Evolutionary conservation across 2,113 vertebrate species (phyloP).

Genomic region (Aspidoscelis tigris): DNA sequence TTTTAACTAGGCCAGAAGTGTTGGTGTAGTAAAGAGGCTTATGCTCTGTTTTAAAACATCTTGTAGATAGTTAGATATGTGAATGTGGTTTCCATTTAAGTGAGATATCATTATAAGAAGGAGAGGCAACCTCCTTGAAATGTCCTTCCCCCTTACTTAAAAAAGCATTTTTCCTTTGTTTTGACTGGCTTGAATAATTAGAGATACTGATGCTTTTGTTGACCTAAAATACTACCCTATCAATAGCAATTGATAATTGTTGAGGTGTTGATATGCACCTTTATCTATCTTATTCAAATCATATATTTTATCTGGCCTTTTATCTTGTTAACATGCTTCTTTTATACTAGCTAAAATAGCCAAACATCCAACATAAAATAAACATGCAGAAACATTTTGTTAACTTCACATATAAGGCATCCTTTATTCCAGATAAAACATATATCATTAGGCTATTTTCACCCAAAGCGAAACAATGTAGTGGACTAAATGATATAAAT

Average conservation of each 20-base stretch:
- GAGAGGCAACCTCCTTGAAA: neutral
- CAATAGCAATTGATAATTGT: neutral
- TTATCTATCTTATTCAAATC: no score
- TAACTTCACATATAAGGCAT: neutral
- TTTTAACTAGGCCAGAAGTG: constrained; percentile 65
- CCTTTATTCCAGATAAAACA: neutral
- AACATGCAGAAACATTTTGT: neutral
- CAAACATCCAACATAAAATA: neutral
- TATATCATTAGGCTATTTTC: fast-evolving
- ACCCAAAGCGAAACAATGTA: neutral
- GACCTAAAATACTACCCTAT: fast-evolving
- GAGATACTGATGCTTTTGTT: neutral
- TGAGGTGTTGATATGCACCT: neutral
- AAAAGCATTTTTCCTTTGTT: neutral
- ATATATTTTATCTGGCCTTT: neutral
- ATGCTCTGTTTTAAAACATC: constrained; percentile 1
- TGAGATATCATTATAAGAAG: neutral
- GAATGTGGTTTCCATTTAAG: constrained; percentile 14
- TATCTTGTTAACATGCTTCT: neutral
- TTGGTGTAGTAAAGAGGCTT: constrained; percentile 32
- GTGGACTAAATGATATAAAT: neutral
- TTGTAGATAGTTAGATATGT: constrained; percentile 15
- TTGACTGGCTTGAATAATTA: neutral
- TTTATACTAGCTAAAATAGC: constrained; percentile 11
- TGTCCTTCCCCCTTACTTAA: neutral